Percentiles rank a stretch among this genome's conserved stretches.
Evolutionary conservation across 2,888 invertebrate genomes (phyloP).

Genomic region (Dicyrtomina minuta): DNA sequence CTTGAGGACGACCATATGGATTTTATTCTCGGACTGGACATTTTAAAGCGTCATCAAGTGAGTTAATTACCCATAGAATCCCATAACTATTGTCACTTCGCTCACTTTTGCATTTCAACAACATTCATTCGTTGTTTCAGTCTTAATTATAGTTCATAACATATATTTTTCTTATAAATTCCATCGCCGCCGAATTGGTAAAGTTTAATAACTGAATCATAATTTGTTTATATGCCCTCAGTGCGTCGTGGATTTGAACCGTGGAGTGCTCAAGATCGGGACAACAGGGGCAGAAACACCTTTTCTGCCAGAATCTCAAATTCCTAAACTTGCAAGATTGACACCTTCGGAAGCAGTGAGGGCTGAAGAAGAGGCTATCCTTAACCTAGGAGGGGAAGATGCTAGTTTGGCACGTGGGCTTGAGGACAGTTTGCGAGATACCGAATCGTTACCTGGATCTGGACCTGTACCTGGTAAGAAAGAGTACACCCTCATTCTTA

Average conservation of each 20-base stretch:
- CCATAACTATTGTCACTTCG: too few relatives aligned
- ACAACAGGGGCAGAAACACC: constrained; percentile 89
- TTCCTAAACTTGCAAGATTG: constrained; percentile 84
- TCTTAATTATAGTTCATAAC: not conserved
- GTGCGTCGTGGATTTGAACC: constrained; percentile 89
- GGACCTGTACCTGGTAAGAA: too few relatives aligned
- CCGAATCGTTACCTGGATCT: not conserved
- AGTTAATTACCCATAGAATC: too few relatives aligned
- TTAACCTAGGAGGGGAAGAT: constrained; percentile 66
- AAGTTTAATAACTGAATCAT: too few relatives aligned
- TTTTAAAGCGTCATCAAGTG: constrained; percentile 94
- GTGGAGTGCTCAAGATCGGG: constrained; percentile 84
- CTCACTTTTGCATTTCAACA: too few relatives aligned
- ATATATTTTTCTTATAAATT: not conserved
- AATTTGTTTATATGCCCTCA: too few relatives aligned
- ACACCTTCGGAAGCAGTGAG: constrained; percentile 56
- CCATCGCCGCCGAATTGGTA: not conserved
- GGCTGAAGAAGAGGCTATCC: constrained; percentile 62
- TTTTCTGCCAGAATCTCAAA: constrained; percentile 78
- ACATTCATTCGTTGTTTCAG: too few relatives aligned
- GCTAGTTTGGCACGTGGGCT: constrained; percentile 70
- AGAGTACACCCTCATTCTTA: too few relatives aligned
- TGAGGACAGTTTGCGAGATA: constrained; percentile 65
- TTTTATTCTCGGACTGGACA: constrained; percentile 94
- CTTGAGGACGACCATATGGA: constrained; percentile 97